Conservation (phyloP, 2,113 vertebrate species). For the Thunnus thynnus region DNA sequence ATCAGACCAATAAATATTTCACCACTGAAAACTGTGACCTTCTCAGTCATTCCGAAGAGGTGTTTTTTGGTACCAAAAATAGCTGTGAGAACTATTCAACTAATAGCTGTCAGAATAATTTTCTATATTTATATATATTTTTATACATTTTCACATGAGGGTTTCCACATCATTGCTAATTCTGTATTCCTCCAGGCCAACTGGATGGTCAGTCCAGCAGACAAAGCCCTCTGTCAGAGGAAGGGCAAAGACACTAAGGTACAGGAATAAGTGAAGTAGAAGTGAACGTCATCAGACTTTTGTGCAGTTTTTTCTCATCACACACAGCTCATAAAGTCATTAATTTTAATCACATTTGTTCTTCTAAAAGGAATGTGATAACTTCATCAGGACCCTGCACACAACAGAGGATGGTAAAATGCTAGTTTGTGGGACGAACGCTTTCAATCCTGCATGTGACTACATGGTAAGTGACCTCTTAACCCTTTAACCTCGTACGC, state of each 20-base stretch:
- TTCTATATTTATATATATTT: no score
- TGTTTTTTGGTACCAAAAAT: no score
- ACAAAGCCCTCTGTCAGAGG: slow-evolving; percentile 26
- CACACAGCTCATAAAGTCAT: not conserved
- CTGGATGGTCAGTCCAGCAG: slow-evolving; percentile 21
- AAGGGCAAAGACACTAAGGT: slow-evolving; percentile 37
- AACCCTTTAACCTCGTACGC: no score
- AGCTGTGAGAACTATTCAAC: no score
- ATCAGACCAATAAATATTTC: no score
- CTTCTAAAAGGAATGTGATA: slow-evolving; percentile 40
- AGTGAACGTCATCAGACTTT: not conserved
- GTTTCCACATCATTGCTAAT: not conserved
- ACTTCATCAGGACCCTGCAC: slow-evolving; percentile 46
- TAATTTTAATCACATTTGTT: not conserved
- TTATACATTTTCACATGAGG: not conserved
- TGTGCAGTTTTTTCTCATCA: not conserved
- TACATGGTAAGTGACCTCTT: slow-evolving; percentile 16
- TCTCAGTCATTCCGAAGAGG: no score
- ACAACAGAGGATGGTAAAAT: slow-evolving; percentile 32
- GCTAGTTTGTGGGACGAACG: slow-evolving; percentile 32
- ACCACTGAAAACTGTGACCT: no score
- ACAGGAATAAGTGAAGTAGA: not conserved
- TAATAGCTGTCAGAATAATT: no score
- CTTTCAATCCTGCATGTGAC: slow-evolving; percentile 50
- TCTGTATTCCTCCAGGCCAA: slow-evolving; percentile 2